Evolutionary conservation across 2,113 vertebrate species (phyloP), one percentile per base, ranked within the genome.

Genomic region (Pongo pygmaeus): DNA sequence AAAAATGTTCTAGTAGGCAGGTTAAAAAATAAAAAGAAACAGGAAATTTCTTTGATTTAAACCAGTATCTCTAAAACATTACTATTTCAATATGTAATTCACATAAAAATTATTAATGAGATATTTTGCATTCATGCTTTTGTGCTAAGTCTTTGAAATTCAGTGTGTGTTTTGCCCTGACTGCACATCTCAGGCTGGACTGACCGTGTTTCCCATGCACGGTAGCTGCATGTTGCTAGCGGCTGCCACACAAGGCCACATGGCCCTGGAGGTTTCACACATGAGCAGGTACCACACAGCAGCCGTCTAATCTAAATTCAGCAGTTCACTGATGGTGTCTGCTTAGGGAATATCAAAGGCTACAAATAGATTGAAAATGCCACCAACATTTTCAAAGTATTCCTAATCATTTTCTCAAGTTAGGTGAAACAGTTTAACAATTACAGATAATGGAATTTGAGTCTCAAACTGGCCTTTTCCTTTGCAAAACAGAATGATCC

Each of bases 11-110:
- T 46, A 52, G n/a, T 72, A 77, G 20, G 32, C 35, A 46, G 1
- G 2, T 94, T 64, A 84, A 81, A 79, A 89, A 92, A 43, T 93
- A 64, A 52, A 86, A 90, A 89, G 57, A 32, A 94, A 57, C 16
- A 74, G 35, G 18, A 94, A n/a, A 91, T 59, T 72, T 27, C 18
- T 57, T 89, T 86, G 57, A 48, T 90, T 57, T 89, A 61, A 79
- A 69, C 16, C 38, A 32, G 0, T 57, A 0, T 59, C 40, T 59
- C 70, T 89, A 92, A 92, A 96, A 69, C 52, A 46, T n/a, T 79
- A 40, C 46, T 20, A 59, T 95, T 83, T 61, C 40, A 48, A 75
- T 30, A 9, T 87, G 12, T n/a, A 61, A 85, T 57, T 93, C 52
- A 69, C 32, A 27, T 23, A 13, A 38, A 50, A 55, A 38, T 81